Evolutionary conservation across 2,797 vertebrate genomes (phyloP).

Genomic region (Geotrypetes seraphini): DNA sequence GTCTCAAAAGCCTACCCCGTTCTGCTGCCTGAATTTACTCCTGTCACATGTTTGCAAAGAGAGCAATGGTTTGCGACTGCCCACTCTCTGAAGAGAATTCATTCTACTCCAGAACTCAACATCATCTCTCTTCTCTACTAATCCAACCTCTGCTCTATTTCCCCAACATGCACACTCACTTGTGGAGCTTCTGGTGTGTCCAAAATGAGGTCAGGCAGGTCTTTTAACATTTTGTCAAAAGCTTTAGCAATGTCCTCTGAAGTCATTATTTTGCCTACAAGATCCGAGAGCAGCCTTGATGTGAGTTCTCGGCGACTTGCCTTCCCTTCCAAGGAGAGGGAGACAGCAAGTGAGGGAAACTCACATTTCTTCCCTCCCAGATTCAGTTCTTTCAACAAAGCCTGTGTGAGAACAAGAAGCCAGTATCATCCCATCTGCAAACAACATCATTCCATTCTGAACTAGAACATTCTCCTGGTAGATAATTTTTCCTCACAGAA

Average conservation of each 20-base stretch:
- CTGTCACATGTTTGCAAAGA: no score
- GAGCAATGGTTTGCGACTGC: neutral
- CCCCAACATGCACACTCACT: conserved; percentile 30
- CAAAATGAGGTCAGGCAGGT: conserved; percentile 76
- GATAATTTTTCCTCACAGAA: no score
- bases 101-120: accelerated
- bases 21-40: no score
- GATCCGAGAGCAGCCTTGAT: conserved; percentile 71
- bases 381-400: conserved; percentile 69
- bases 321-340: conserved; percentile 72
- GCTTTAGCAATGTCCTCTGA: conserved; percentile 61
- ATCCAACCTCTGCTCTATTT: no score
- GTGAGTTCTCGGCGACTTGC: conserved; percentile 81
- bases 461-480: no score
- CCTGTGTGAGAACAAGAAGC: no score
- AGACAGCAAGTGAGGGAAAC: conserved; percentile 68
- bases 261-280: conserved; percentile 59
- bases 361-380: conserved; percentile 58
- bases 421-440: no score
- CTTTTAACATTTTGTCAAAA: conserved; percentile 68
- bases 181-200: conserved; percentile 79
- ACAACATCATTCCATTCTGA: no score
- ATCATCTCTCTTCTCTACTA: accelerated
- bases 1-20: no score
- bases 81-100: neutral